Evolutionary conservation across 2,888 invertebrate genomes (phyloP).

Genomic region (Stictocephala bisonia): DNA sequence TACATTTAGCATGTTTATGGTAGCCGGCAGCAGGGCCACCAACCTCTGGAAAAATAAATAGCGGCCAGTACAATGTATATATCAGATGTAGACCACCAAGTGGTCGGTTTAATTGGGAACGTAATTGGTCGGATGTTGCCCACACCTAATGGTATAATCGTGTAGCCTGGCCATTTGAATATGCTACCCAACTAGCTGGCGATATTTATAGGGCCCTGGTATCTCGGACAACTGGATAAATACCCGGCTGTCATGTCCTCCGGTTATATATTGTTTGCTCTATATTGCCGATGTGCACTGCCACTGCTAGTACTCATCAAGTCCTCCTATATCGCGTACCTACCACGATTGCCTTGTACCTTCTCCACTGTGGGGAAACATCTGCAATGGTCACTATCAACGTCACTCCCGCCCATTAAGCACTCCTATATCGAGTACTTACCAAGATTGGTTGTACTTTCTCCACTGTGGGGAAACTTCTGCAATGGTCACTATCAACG

Average conservation of each 20-base stretch:
- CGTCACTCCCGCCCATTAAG: too few species aligned
- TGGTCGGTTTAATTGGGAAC: slow-evolving; percentile 27
- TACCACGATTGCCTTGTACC: too few species aligned
- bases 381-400: too few species aligned
- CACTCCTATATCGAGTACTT: too few species aligned
- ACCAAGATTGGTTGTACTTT: too few species aligned
- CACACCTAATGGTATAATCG: slow-evolving; percentile 42
- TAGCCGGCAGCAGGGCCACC: slow-evolving; percentile 24
- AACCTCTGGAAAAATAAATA: slow-evolving; percentile 24
- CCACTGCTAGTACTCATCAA: too few species aligned
- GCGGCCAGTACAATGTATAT: slow-evolving; percentile 40
- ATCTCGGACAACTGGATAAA: slow-evolving; percentile 26
- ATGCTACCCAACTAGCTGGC: slow-evolving; percentile 39
- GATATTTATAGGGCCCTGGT: slow-evolving; percentile 25
- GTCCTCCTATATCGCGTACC: too few species aligned
- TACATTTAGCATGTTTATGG: slow-evolving; percentile 1
- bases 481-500: too few species aligned
- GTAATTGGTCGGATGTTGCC: slow-evolving; percentile 38
- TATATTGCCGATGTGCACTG: slow-evolving; percentile 34
- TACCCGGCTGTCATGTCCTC: slow-evolving; percentile 13
- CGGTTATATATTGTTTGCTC: slow-evolving; percentile 31
- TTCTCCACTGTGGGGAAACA: too few species aligned
- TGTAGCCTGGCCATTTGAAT: slow-evolving; percentile 39
- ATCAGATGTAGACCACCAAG: slow-evolving; percentile 38
- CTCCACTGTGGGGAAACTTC: too few species aligned